Evolutionary conservation across 2,888 invertebrate species (phyloP).

Genomic region (Gryllus longicercus): DNA sequence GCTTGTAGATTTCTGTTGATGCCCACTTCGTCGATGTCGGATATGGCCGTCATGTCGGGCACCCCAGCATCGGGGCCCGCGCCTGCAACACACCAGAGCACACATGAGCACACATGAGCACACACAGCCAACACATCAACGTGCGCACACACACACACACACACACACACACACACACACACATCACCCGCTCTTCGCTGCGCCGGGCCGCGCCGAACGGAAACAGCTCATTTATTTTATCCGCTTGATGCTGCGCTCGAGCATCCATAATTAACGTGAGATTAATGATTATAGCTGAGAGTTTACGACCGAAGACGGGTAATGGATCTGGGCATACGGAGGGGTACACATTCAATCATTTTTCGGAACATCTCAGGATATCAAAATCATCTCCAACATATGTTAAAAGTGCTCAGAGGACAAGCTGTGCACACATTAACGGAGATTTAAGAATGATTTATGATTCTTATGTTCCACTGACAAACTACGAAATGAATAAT

Average conservation of each 20-base stretch:
- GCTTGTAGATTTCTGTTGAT: constrained; percentile 83
- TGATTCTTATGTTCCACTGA: no score
- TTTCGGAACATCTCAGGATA: no score
- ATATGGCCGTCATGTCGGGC: constrained; percentile 88
- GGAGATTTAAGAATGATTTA: no score
- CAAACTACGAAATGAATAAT: no score
- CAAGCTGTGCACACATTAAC: no score
- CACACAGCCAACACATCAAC: background rate
- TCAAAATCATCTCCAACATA: no score
- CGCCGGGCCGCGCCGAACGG: background rate
- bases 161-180: no score
- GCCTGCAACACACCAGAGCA: constrained; percentile 28
- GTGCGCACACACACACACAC: no score
- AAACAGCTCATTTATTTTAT: constrained; percentile 9
- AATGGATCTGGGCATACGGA: no score
- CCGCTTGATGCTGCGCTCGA: background rate
- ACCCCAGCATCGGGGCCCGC: constrained; percentile 63
- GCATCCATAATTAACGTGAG: background rate
- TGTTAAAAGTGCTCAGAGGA: no score
- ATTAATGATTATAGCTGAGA: background rate
- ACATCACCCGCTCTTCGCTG: background rate
- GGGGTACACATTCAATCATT: no score
- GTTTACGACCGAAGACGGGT: background rate
- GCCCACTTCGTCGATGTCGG: constrained; percentile 82
- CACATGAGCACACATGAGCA: background rate